A percentile compares a stretch with the other conserved stretches of the same genome.
These are phyloP conservation scores for Hydrotaea cyrtoneurina DNA, from an alignment of 2,888 invertebrate species.

Conservation along the genomic window DNA sequence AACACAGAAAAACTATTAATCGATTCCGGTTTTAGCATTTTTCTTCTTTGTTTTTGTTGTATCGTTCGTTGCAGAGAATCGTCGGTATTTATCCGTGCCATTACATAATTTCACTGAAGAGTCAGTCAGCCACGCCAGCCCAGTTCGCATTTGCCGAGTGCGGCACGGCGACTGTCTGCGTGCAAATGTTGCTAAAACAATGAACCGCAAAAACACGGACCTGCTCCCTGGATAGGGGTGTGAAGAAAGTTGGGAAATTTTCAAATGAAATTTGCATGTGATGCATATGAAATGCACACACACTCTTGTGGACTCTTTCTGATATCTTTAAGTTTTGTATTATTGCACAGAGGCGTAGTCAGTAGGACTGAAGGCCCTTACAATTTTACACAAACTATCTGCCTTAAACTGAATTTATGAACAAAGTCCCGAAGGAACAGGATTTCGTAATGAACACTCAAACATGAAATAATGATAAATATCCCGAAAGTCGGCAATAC, in stretches of 20 bases:
- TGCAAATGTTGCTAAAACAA: conserved; percentile 8
- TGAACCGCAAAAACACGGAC: background rate
- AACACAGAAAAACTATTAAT: conserved; percentile 68
- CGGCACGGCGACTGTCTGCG: background rate
- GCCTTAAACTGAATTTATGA: too few relatives aligned
- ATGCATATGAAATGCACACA: conserved; percentile 32
- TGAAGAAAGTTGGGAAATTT: conserved; percentile 43
- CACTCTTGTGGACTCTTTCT: conserved; percentile 36
- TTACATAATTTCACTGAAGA: conserved; percentile 75
- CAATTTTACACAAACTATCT: too few relatives aligned
- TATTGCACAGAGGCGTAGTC: conserved; percentile 7
- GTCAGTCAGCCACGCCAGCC: background rate
- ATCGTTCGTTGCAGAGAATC: conserved; percentile 28
- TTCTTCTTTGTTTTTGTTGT: conserved; percentile 16
- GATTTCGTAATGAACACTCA: too few relatives aligned
- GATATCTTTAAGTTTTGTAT: conserved; percentile 40
- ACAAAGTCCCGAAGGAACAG: too few relatives aligned
- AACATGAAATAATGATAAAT: too few relatives aligned
- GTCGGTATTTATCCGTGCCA: conserved; percentile 54
- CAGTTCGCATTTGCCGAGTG: conserved; percentile 7
- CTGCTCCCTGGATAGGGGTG: background rate
- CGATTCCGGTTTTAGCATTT: conserved; percentile 72
- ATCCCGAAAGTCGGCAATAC: too few relatives aligned
- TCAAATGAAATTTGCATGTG: conserved; percentile 63
- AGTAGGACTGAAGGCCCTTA: too few relatives aligned